Conservation (phyloP, 2,888 invertebrate species). For the Anarsia innoxiella region DNA sequence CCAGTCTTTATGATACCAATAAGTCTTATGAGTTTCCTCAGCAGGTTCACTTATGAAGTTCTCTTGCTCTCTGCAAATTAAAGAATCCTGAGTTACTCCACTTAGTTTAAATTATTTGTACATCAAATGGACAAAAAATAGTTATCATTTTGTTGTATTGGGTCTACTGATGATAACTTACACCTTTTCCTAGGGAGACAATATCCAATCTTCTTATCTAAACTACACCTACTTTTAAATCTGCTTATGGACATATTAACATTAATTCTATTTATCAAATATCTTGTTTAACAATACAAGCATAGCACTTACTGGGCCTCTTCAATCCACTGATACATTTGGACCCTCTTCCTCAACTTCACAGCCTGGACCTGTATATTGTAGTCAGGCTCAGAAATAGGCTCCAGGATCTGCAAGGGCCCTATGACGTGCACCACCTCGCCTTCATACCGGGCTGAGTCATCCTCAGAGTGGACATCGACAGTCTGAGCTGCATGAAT, state of each 20-base stretch:
- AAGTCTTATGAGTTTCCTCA: slow-evolving; percentile 74
- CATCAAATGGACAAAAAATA: too few relatives aligned
- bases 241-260: too few relatives aligned
- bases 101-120: too few relatives aligned
- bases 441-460: slow-evolving; percentile 80
- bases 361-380: slow-evolving; percentile 89
- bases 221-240: too few relatives aligned
- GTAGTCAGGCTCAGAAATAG: slow-evolving; percentile 89
- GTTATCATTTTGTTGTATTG: too few relatives aligned
- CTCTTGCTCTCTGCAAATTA: slow-evolving; percentile 46
- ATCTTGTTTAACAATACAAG: neutral
- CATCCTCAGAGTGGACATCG: slow-evolving; percentile 82
- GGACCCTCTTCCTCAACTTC: slow-evolving; percentile 88
- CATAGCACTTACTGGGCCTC: slow-evolving; percentile 74
- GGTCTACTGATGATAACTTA: too few relatives aligned
- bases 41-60: slow-evolving; percentile 68
- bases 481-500: slow-evolving; percentile 65
- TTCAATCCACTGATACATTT: slow-evolving; percentile 97
- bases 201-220: too few relatives aligned
- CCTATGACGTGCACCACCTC: slow-evolving; percentile 86
- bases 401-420: slow-evolving; percentile 82
- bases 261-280: too few relatives aligned
- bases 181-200: too few relatives aligned
- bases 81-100: too few relatives aligned
- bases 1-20: slow-evolving; percentile 92